Percentiles rank a stretch among this genome's conserved stretches.
phyloP scores from a whole-genome alignment of 2,797 vertebrate genomes.

The Megaceryle alcyon region DNA sequence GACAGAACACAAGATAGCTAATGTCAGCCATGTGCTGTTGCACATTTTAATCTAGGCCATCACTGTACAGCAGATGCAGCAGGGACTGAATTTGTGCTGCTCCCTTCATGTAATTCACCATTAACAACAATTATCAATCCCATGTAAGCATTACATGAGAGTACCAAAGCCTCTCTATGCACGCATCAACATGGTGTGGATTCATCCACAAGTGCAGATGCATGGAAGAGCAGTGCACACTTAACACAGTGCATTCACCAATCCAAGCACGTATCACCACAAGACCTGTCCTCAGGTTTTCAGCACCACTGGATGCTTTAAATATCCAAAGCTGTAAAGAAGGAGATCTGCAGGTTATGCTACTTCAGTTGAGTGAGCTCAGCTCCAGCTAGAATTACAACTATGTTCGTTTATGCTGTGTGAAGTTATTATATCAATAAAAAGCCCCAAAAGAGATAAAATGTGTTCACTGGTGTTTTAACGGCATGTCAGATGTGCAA shows the following conservation, averaged over 20 bases:
- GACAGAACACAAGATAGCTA: neutral
- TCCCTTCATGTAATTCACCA: neutral
- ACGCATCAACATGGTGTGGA: accelerated
- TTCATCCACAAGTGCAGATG: neutral
- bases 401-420: neutral
- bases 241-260: neutral
- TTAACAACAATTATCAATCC: neutral
- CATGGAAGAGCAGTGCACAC: neutral
- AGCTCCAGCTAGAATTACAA: neutral
- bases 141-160: accelerated
- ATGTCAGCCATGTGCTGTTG: neutral
- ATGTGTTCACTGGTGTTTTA: neutral
- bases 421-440: neutral
- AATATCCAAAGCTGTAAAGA: neutral
- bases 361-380: neutral
- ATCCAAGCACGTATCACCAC: neutral
- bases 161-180: neutral
- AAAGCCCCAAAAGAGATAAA: neutral
- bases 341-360: accelerated
- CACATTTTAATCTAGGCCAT: neutral
- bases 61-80: neutral
- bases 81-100: neutral
- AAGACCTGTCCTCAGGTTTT: neutral
- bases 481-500: neutral
- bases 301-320: neutral